phyloP scores from a whole-genome alignment of 2,113 vertebrate genomes.

The Hystrix cristata region DNA sequence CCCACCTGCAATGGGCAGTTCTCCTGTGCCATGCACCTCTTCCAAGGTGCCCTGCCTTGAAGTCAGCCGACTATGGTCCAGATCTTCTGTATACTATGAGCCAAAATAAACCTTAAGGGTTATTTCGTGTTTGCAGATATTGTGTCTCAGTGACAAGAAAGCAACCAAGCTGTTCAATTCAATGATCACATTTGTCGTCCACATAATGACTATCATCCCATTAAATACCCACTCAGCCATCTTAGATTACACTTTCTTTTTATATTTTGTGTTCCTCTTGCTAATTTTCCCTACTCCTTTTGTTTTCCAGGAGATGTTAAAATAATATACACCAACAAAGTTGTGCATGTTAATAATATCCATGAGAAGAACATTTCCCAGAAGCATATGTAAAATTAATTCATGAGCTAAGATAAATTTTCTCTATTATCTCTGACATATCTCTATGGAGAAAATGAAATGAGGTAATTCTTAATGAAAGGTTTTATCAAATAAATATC shows the following conservation, averaged over 20 bases:
- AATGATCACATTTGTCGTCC: constrained; percentile 1
- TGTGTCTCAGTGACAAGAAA: not conserved
- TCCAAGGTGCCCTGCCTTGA: not conserved
- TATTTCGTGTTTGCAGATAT: not conserved
- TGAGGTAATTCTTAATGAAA: constrained; percentile 72
- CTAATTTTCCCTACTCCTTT: not conserved
- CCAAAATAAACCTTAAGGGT: not conserved
- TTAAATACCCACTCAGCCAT: not conserved
- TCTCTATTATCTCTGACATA: constrained; percentile 42
- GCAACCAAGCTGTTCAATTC: not conserved
- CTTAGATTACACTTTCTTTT: not conserved
- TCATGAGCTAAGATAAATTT: not conserved
- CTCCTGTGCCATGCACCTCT: not conserved
- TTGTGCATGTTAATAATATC: constrained; percentile 3
- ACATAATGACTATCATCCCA: not conserved
- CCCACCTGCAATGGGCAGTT: not conserved
- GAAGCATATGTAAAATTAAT: constrained; percentile 42
- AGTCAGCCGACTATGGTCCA: not conserved
- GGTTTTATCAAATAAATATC: not conserved
- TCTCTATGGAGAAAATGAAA: constrained; percentile 67
- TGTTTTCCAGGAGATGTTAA: constrained; percentile 46
- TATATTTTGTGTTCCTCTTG: not conserved
- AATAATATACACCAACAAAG: not conserved
- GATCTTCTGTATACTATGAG: not conserved
- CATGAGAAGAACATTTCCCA: constrained; percentile 4